Conservation (phyloP, 2,113 vertebrate species). For the Camelus bactrianus region DNA sequence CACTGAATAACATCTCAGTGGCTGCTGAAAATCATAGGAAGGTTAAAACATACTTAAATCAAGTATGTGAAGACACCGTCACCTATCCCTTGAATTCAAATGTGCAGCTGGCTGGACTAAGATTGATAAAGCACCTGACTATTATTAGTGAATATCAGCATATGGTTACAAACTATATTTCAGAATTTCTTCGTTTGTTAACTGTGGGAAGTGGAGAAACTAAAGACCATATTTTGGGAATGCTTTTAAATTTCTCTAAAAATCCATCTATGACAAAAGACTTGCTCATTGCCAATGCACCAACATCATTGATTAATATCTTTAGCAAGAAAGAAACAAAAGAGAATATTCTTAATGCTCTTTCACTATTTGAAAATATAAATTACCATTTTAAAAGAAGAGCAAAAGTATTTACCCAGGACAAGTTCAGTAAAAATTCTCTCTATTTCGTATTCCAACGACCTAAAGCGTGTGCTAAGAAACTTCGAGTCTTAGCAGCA, state of each 20-base stretch:
- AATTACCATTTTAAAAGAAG: conserved; percentile 82
- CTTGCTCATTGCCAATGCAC: conserved; percentile 81
- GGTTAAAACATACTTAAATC: conserved; percentile 87
- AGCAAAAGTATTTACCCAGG: conserved; percentile 78
- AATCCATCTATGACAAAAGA: conserved; percentile 83
- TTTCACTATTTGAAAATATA: conserved; percentile 82
- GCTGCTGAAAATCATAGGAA: conserved; percentile 80
- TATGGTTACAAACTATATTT: conserved; percentile 91
- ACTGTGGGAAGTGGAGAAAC: conserved; percentile 92
- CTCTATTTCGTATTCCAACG: conserved; percentile 81
- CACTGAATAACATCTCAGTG: conserved; percentile 81
- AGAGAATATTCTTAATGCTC: conserved; percentile 80
- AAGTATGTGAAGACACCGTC: conserved; percentile 91
- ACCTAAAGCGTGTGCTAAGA: conserved; percentile 82
- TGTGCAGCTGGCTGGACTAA: conserved; percentile 93
- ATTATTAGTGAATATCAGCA: conserved; percentile 94
- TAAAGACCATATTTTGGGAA: conserved; percentile 88
- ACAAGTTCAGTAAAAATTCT: conserved; percentile 81
- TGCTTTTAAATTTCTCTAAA: conserved; percentile 84
- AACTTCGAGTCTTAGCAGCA: conserved; percentile 79
- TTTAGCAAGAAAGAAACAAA: conserved; percentile 82
- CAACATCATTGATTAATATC: conserved; percentile 81
- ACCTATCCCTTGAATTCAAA: conserved; percentile 94
- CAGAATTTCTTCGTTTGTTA: conserved; percentile 92
- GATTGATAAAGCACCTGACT: conserved; percentile 96